Conservation (phyloP, 2,888 invertebrate species). For the Julus scanicus region DNA sequence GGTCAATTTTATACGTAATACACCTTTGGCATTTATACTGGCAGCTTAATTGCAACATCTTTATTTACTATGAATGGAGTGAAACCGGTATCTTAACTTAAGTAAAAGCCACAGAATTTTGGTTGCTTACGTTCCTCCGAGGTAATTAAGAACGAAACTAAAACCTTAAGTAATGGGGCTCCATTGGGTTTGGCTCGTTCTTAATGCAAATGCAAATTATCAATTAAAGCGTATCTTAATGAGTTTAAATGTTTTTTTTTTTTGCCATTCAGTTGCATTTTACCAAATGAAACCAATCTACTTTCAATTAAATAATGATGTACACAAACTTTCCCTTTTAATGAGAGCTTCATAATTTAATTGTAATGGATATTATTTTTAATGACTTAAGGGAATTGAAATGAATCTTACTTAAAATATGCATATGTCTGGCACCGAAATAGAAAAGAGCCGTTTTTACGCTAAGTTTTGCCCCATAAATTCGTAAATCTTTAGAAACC, state of each 20-base stretch:
- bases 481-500: background rate
- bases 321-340: background rate
- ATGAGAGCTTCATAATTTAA: background rate
- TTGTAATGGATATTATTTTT: background rate
- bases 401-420: background rate
- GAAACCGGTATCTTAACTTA: background rate
- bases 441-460: background rate
- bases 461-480: background rate
- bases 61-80: no score
- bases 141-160: background rate
- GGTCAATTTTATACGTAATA: no score
- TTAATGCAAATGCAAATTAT: background rate
- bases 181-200: background rate
- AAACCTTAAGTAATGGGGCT: background rate
- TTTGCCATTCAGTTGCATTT: background rate
- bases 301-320: background rate
- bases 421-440: background rate
- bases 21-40: no score
- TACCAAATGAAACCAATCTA: background rate
- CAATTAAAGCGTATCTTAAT: background rate
- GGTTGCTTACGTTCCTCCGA: background rate
- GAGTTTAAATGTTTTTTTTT: background rate
- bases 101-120: background rate
- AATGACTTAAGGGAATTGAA: slow-evolving; percentile 4
- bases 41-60: no score